Evolutionary conservation across 2,797 vertebrate species (phyloP).

Genomic region (Agapornis canus): DNA sequence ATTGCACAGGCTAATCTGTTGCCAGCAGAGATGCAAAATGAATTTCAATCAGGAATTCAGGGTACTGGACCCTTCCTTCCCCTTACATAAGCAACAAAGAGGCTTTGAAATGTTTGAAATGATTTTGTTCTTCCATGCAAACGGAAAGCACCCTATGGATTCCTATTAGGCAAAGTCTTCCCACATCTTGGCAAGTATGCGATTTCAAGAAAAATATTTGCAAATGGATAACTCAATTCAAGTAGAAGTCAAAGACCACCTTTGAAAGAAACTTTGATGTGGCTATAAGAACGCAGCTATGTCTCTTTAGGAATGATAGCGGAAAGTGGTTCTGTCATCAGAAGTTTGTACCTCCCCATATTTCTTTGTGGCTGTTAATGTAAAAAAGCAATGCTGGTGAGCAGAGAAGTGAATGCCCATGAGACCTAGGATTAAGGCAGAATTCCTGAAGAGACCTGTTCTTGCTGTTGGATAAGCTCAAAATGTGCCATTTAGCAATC

Average conservation of each 20-base stretch:
- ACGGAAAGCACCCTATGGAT: constrained; percentile 58
- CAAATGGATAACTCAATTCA: constrained; percentile 56
- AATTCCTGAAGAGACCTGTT: not conserved
- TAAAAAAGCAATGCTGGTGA: not conserved
- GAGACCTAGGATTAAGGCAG: not conserved
- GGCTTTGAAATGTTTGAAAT: constrained; percentile 42
- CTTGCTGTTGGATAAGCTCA: not conserved
- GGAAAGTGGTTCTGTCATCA: not conserved
- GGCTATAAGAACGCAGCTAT: not conserved
- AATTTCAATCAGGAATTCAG: not conserved
- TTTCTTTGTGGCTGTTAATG: not conserved
- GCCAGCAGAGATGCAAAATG: constrained; percentile 50
- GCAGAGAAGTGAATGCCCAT: not conserved
- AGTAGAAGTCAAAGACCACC: constrained; percentile 45
- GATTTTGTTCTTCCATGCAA: constrained; percentile 35
- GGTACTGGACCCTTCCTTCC: constrained; percentile 32
- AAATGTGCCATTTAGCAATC: not conserved
- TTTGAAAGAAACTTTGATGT: constrained; percentile 52
- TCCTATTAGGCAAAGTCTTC: constrained; percentile 39
- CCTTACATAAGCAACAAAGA: constrained; percentile 36
- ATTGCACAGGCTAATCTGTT: not conserved
- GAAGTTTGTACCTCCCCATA: not conserved
- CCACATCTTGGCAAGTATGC: constrained; percentile 37
- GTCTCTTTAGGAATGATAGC: not conserved
- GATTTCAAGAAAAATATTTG: constrained; percentile 69